A percentile compares a stretch with the other conserved stretches of the same genome.
These are phyloP conservation scores for Rhynchonema sp. DNA, from an alignment of 2,888 invertebrate genomes.

Conservation along the genomic window DNA sequence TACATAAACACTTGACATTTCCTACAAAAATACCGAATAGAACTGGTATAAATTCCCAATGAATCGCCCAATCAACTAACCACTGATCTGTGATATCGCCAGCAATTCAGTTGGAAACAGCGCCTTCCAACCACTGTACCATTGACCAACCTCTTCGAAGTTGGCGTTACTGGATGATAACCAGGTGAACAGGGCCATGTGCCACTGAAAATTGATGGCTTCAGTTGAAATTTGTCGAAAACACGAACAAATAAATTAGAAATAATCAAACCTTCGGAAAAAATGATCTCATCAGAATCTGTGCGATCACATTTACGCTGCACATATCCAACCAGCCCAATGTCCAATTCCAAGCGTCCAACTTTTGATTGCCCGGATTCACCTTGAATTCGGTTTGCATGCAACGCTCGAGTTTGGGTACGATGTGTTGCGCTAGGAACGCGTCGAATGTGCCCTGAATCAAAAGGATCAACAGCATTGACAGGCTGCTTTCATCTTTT, in stretches of 20 bases:
- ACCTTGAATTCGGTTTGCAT: conserved; percentile 12
- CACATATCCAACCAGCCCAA: conserved; percentile 38
- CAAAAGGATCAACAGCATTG: too few species aligned
- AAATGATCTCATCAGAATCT: background rate
- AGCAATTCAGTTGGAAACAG: conserved; percentile 38
- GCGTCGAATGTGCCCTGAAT: conserved; percentile 51
- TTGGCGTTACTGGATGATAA: conserved; percentile 61
- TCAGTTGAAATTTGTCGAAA: too few species aligned
- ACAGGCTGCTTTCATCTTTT: too few species aligned
- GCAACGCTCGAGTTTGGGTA: conserved; percentile 55
- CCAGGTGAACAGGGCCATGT: conserved; percentile 48
- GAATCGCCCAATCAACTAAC: too few species aligned
- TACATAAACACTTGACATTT: too few species aligned
- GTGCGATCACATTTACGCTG: conserved; percentile 31
- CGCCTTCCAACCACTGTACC: conserved; percentile 51
- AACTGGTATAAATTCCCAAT: too few species aligned
- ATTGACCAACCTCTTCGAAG: conserved; percentile 51
- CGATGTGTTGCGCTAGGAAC: conserved; percentile 62
- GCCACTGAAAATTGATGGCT: too few species aligned
- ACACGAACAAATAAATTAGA: too few species aligned
- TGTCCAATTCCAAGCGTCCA: conserved; percentile 11
- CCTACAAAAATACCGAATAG: too few species aligned
- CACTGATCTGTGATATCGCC: conserved; percentile 7
- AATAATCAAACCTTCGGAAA: background rate
- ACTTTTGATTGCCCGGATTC: conserved; percentile 10